Percentiles rank a stretch among this genome's conserved stretches.
Evolutionary conservation across 2,888 invertebrate genomes (phyloP).

Genomic region (Artemia sinica): DNA sequence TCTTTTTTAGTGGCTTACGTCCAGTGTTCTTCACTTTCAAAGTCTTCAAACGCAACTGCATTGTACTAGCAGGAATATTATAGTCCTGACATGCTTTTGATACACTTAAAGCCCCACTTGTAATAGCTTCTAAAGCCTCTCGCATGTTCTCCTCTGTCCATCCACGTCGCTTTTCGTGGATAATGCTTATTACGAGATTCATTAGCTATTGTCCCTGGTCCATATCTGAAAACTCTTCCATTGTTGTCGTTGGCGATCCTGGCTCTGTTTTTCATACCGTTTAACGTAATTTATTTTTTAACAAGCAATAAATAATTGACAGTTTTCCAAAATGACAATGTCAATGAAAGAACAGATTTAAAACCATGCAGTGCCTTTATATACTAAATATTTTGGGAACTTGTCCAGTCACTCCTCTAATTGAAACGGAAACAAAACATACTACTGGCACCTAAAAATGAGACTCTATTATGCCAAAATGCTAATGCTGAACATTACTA

Average conservation of each 20-base stretch:
- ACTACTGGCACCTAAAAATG: too few relatives aligned
- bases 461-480: too few relatives aligned
- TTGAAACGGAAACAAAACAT: too few relatives aligned
- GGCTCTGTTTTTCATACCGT: not conserved
- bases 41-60: constrained; percentile 3
- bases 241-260: constrained; percentile 2
- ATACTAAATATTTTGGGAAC: too few relatives aligned
- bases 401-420: too few relatives aligned
- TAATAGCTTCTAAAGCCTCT: not conserved
- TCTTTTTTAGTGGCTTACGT: not conserved
- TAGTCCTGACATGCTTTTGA: not conserved
- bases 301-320: too few relatives aligned
- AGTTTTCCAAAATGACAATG: too few relatives aligned
- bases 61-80: not conserved
- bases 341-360: too few relatives aligned
- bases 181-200: not conserved
- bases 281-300: too few relatives aligned
- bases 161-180: constrained; percentile 4
- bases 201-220: not conserved
- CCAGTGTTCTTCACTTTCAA: not conserved
- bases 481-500: too few relatives aligned
- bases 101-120: not conserved
- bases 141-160: not conserved
- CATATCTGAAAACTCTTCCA: not conserved
- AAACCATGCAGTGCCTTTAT: too few relatives aligned